These are phyloP conservation scores for Scaptomyza montana DNA, from an alignment of 1,140 invertebrate species.

Conservation along the genomic window DNA sequence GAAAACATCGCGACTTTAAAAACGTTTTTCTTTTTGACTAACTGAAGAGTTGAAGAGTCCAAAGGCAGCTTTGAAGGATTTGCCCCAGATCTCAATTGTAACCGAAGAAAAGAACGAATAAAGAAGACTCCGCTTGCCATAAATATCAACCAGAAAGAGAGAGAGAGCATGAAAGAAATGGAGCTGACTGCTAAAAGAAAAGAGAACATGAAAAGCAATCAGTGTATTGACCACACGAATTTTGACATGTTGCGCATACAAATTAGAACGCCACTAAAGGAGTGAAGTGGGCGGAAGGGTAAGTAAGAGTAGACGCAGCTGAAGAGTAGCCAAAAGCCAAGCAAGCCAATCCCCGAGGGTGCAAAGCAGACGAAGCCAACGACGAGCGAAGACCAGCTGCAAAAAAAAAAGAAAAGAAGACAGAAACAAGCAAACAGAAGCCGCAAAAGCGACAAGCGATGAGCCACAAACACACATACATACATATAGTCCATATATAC, in stretches of 20 bases:
- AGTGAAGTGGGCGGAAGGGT: not conserved
- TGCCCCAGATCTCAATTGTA: slow-evolving; percentile 27
- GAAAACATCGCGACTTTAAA: slow-evolving; percentile 2
- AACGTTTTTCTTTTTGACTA: slow-evolving; percentile 2
- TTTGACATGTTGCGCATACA: slow-evolving; percentile 83
- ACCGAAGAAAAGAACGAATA: not conserved
- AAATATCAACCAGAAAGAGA: slow-evolving; percentile 19
- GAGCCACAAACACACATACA: slow-evolving; percentile 11
- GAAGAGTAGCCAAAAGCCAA: slow-evolving; percentile 13
- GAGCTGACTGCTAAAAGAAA: slow-evolving; percentile 9
- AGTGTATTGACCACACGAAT: slow-evolving; percentile 83
- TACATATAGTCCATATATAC: not conserved
- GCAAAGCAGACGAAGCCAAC: slow-evolving; percentile 28
- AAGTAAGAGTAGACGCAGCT: not conserved
- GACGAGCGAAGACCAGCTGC: slow-evolving; percentile 21
- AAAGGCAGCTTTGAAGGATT: slow-evolving; percentile 18
- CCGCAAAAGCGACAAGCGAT: slow-evolving; percentile 57
- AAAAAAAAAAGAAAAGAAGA: not conserved
- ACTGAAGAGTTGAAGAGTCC: no score
- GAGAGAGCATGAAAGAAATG: not conserved
- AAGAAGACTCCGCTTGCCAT: slow-evolving; percentile 23
- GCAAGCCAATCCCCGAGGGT: slow-evolving; percentile 12
- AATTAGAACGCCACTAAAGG: slow-evolving; percentile 62
- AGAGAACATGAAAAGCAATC: slow-evolving; percentile 80
- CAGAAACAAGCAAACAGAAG: slow-evolving; percentile 49